Percentiles rank a stretch among this genome's conserved stretches.
These are phyloP conservation scores for Ornithoptera alexandrae DNA, from an alignment of 2,888 invertebrate species.

Conservation along the genomic window DNA sequence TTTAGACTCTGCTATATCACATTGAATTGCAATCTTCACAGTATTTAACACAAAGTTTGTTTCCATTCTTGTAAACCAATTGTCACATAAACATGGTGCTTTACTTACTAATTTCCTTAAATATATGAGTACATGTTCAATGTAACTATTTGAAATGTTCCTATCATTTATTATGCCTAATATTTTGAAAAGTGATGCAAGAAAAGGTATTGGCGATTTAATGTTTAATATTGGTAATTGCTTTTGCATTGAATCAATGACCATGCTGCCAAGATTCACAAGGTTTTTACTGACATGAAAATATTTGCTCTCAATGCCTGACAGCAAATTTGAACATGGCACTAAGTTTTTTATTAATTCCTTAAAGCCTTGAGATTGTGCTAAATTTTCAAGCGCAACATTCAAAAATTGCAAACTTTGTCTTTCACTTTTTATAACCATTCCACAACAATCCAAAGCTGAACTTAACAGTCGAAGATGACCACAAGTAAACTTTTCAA, in stretches of 20 bases:
- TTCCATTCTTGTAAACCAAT: constrained; percentile 84
- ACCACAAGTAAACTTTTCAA: constrained; percentile 66
- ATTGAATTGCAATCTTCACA: constrained; percentile 62
- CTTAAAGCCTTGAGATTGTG: constrained; percentile 69
- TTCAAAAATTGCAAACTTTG: constrained; percentile 54
- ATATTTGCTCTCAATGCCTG: constrained; percentile 57
- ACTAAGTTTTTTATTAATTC: constrained; percentile 60
- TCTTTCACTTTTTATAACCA: constrained; percentile 53
- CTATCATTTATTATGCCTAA: constrained; percentile 52
- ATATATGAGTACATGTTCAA: constrained; percentile 65
- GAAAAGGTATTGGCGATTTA: constrained; percentile 62
- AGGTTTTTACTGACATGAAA: constrained; percentile 60
- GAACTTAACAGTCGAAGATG: constrained; percentile 65
- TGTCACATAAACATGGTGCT: constrained; percentile 67
- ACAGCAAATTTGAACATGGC: constrained; percentile 66
- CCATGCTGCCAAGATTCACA: constrained; percentile 54
- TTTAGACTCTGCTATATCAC: constrained; percentile 59
- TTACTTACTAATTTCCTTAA: constrained; percentile 57
- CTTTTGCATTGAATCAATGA: constrained; percentile 58
- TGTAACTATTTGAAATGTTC: constrained; percentile 58
- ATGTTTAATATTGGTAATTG: constrained; percentile 62
- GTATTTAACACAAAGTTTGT: constrained; percentile 76
- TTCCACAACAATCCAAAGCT: constrained; percentile 61
- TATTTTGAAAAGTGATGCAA: constrained; percentile 63
- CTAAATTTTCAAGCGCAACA: constrained; percentile 53